Percentiles rank a stretch among this genome's conserved stretches.
These are phyloP conservation scores for Megamerina dolium DNA, from an alignment of 2,888 invertebrate genomes.

Conservation along the genomic window DNA sequence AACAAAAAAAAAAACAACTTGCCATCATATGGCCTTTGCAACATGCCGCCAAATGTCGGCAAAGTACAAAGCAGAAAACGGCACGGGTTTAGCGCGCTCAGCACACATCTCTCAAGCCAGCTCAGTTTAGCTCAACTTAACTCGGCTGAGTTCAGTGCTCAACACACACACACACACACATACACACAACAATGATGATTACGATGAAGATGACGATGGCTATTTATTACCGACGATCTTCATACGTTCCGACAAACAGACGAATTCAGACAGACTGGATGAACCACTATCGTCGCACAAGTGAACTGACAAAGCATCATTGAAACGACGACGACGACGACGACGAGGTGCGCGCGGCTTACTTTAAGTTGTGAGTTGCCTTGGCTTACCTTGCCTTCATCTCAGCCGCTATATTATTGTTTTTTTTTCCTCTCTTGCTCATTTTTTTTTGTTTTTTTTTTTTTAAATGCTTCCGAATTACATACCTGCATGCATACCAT, in stretches of 20 bases:
- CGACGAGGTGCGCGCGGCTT: too few species aligned
- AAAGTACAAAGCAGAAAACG: constrained; percentile 43
- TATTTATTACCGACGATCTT: background rate
- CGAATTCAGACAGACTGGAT: background rate
- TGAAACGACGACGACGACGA: constrained; percentile 16
- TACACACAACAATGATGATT: constrained; percentile 3
- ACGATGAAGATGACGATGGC: too few species aligned
- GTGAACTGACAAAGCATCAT: constrained; percentile 8
- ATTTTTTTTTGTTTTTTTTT: constrained; percentile 8
- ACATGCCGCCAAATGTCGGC: constrained; percentile 44
- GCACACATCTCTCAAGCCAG: constrained; percentile 35
- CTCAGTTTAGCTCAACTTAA: too few species aligned
- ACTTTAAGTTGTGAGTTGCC: too few species aligned
- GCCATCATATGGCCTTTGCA: constrained; percentile 39
- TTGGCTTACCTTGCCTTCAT: background rate
- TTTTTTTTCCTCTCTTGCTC: constrained; percentile 12
- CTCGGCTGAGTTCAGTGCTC: constrained; percentile 1
- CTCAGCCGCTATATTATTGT: constrained; percentile 1
- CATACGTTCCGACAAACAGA: background rate
- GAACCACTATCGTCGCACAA: too few species aligned
- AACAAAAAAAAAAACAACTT: background rate
- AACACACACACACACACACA: constrained; percentile 14
- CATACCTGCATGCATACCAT: constrained; percentile 7
- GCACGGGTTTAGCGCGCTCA: constrained; percentile 48
- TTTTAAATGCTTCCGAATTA: constrained; percentile 40